A percentile compares a stretch with the other conserved stretches of the same genome.
Evolutionary conservation across 1,140 invertebrate genomes (phyloP).

Genomic region (Tetragonula clypearis): DNA sequence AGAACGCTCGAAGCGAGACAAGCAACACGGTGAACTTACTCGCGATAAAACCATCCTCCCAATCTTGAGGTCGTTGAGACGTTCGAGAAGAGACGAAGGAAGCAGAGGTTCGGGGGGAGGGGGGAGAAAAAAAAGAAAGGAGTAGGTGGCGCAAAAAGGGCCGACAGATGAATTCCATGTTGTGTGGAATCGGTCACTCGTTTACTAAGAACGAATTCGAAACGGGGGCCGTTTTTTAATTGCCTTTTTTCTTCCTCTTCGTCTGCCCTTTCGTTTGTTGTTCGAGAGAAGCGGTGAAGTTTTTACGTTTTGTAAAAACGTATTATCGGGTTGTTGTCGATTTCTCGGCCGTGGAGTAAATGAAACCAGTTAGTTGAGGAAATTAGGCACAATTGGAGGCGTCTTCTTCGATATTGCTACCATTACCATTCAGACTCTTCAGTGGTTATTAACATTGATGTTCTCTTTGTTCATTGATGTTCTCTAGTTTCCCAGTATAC

Average conservation of each 20-base stretch:
- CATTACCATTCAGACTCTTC: neutral
- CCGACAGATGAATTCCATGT: constrained; percentile 64
- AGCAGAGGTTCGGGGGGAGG: neutral
- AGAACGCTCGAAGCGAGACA: constrained; percentile 66
- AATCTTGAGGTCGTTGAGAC: constrained; percentile 11
- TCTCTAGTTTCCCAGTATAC: neutral
- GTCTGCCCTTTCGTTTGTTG: neutral
- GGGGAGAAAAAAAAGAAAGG: neutral
- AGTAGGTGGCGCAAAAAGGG: constrained; percentile 51
- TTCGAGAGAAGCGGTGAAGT: neutral
- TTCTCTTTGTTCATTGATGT: neutral
- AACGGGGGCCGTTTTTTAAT: constrained; percentile 23
- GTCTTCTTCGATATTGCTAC: neutral
- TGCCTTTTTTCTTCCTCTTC: neutral
- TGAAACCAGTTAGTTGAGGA: neutral
- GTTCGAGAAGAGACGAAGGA: neutral
- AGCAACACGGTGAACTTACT: constrained; percentile 62
- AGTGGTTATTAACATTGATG: fast-evolving
- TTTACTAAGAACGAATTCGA: constrained; percentile 31
- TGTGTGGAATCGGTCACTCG: constrained; percentile 37
- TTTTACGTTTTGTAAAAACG: neutral
- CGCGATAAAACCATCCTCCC: constrained; percentile 64
- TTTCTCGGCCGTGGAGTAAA: neutral
- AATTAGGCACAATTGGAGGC: neutral
- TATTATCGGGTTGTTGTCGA: neutral